Base-by-base conservation (phyloP, 2,113 vertebrate species). In the Catagonus wagneri region DNA sequence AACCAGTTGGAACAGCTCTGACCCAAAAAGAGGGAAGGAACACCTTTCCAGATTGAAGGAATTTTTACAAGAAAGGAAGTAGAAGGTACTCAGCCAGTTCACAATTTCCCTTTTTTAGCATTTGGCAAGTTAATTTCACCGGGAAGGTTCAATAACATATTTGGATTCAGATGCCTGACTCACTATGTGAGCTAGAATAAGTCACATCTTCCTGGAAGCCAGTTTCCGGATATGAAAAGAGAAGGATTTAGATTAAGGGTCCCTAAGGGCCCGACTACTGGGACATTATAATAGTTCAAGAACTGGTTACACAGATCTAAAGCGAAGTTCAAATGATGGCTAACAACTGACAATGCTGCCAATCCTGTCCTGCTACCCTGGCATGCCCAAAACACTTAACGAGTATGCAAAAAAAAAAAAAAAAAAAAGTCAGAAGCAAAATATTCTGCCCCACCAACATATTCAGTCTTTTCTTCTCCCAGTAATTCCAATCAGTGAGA, bases 121-220 rank as follows among this genome's bases (percentile, higher is more conserved):
- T 23, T 90, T 93, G 19, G 52, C 83, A 95, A 23, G 44, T 92
- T 89, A 83, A 83, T 90, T 87, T 90, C 10, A 86, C 27, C 27
- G 56, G 27, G 60, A 93, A 83, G 19, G 2, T 56, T 68, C 63
- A 95, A 29, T 56, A 12, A 29, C 74, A 36, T 58, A 96, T 69
- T 89, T 96, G 54, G 32, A 88, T 61, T 74, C 54, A 95, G 91
- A 85, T 58, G 68, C 5, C 19, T 72, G 32, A 78, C 50, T 87
- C 36, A 84, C 8, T 54, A 65, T 61, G 27, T 86, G 50, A 95
- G 20, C 50, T 23, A 61, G 22, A 92, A 69, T 20, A 75, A 95
- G 66, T 54, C 27, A 61, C 69, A 88, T 83, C n/a, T 83, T 12
- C 65, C 54, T 78, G 20, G 29, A 71, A 0, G 54, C 17, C 36